phyloP scores from a whole-genome alignment of 1,140 invertebrate species.

The Drosophila sturtevanti region DNA sequence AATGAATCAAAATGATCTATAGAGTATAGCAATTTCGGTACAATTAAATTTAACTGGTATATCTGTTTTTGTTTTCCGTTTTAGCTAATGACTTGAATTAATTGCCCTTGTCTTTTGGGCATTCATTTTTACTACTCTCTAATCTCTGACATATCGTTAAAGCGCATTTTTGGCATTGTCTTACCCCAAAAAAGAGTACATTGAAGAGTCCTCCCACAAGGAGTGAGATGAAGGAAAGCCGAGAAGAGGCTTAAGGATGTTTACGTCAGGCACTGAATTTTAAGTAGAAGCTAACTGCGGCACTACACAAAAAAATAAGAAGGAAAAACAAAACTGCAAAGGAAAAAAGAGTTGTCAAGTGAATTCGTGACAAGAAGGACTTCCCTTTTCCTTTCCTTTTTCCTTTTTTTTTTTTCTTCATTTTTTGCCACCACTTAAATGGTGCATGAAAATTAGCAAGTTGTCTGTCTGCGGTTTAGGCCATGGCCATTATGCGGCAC shows the following conservation, averaged over 20 bases:
- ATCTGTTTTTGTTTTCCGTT: not conserved
- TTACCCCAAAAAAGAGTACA: too few species aligned
- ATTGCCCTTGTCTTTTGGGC: constrained; percentile 41
- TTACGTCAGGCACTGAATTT: constrained; percentile 74
- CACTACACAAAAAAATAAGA: constrained; percentile 7
- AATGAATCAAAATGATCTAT: not conserved
- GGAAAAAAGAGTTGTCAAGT: constrained; percentile 75
- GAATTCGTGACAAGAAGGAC: constrained; percentile 61
- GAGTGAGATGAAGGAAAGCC: not conserved
- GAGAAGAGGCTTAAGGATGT: constrained; percentile 64
- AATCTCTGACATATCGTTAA: constrained; percentile 80
- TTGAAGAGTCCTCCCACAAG: not conserved
- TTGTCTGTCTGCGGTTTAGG: constrained; percentile 63
- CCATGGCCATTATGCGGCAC: constrained; percentile 72
- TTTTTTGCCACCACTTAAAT: constrained; percentile 59
- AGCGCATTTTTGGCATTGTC: constrained; percentile 59
- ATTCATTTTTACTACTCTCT: constrained; percentile 44
- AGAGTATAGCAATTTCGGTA: not conserved
- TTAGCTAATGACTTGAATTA: constrained; percentile 55
- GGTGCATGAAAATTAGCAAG: constrained; percentile 79
- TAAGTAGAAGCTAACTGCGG: constrained; percentile 62
- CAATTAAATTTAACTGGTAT: not conserved
- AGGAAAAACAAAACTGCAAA: constrained; percentile 14
- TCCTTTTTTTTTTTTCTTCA: too few species aligned
- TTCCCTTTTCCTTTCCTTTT: constrained; percentile 6